Percentiles rank a stretch among this genome's conserved stretches.
These are phyloP conservation scores for Coregonus suidteri DNA, from an alignment of 2,797 vertebrate genomes.

Conservation along the genomic window DNA sequence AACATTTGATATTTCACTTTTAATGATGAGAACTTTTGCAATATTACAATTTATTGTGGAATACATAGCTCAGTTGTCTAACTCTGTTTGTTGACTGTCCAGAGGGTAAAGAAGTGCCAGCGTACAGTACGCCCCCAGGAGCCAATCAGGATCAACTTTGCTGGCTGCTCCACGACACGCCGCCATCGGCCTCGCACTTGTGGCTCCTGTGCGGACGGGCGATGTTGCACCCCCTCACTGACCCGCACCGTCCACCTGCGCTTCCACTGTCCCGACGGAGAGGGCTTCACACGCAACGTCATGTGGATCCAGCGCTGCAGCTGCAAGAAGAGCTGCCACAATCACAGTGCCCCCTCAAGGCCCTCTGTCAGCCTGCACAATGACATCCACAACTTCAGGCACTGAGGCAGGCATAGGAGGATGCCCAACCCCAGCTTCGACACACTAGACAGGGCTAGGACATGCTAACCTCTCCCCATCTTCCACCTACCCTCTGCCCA, in stretches of 20 bases:
- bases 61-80: constrained; percentile 8
- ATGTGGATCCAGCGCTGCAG: constrained; percentile 78
- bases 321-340: constrained; percentile 52
- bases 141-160: constrained; percentile 58
- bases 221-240: constrained; percentile 67
- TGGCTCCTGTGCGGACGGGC: constrained; percentile 61
- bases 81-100: not conserved
- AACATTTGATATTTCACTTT: not conserved
- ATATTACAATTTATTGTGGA: not conserved
- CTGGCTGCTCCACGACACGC: constrained; percentile 61
- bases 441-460: constrained; percentile 7
- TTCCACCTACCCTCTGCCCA: constrained; percentile 8
- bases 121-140: constrained; percentile 53
- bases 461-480: not conserved
- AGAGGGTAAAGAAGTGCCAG: constrained; percentile 69
- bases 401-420: constrained; percentile 44
- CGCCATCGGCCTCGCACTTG: constrained; percentile 67
- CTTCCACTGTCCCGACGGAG: constrained; percentile 70
- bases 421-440: not conserved
- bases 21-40: too few species aligned
- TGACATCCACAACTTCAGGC: constrained; percentile 74
- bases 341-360: constrained; percentile 14
- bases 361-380: constrained; percentile 68
- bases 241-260: constrained; percentile 66
- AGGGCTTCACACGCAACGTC: constrained; percentile 60